These are phyloP conservation scores for Zaprionus lachaisei DNA, from an alignment of 1,140 invertebrate species.

Conservation along the genomic window DNA sequence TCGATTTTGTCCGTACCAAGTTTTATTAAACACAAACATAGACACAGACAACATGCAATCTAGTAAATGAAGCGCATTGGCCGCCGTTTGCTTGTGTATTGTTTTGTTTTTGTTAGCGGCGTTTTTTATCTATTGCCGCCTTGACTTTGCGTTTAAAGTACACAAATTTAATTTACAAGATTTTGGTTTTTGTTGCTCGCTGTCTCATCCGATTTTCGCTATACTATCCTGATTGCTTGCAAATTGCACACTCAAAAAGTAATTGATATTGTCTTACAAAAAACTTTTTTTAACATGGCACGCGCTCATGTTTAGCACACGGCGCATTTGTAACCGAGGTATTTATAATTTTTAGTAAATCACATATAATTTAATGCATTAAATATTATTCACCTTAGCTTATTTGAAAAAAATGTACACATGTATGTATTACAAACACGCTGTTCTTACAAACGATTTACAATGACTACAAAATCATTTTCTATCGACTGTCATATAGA, in stretches of 20 bases:
- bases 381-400: conserved; percentile 60
- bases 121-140: conserved; percentile 45
- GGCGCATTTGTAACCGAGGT: not conserved
- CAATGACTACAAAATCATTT: conserved; percentile 38
- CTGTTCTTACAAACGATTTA: conserved; percentile 64
- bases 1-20: conserved; percentile 62
- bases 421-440: conserved; percentile 67
- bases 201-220: not conserved
- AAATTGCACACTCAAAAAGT: conserved; percentile 24
- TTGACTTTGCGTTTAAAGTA: not conserved
- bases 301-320: not conserved
- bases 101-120: conserved; percentile 79
- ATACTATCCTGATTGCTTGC: not conserved
- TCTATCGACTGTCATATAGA: not conserved
- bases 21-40: conserved; percentile 59
- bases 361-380: conserved; percentile 8
- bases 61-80: conserved; percentile 20
- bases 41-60: conserved; percentile 26
- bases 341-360: not conserved
- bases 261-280: not conserved
- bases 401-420: conserved; percentile 73
- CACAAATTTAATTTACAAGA: not conserved
- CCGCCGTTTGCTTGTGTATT: conserved; percentile 55
- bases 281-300: conserved; percentile 14
- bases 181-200: not conserved